phyloP scores from a whole-genome alignment of 2,797 vertebrate genomes.

The Simalia tracyae region DNA sequence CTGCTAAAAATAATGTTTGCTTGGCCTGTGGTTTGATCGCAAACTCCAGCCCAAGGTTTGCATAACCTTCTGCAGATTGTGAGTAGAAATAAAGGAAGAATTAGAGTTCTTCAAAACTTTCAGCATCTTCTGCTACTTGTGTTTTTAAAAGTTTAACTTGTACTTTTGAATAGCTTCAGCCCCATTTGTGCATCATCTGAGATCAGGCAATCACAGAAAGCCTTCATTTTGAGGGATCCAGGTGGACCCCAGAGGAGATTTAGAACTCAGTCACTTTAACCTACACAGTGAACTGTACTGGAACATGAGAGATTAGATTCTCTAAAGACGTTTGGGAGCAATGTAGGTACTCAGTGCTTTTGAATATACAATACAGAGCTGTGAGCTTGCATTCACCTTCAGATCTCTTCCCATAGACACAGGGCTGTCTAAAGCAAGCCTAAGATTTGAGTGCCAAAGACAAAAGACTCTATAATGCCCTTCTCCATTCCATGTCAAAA shows the following conservation, averaged over 20 bases:
- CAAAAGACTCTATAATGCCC: background rate
- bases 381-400: background rate
- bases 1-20: conserved; percentile 29
- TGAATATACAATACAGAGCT: background rate
- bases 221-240: background rate
- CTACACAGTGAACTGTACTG: background rate
- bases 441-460: background rate
- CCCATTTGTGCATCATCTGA: background rate
- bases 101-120: conserved; percentile 29
- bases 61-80: conserved; percentile 27
- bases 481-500: background rate
- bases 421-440: background rate
- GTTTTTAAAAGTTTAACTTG: conserved; percentile 12
- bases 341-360: background rate
- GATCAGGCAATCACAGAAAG: background rate
- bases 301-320: background rate
- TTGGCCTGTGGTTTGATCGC: conserved; percentile 36
- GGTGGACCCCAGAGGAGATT: background rate
- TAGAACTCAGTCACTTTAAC: background rate
- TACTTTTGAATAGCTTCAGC: conserved; percentile 20
- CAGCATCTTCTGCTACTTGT: conserved; percentile 3
- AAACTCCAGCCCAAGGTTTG: conserved; percentile 10
- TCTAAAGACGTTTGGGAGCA: background rate
- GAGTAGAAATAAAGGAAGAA: background rate
- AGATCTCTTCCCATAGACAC: background rate